Conservation (phyloP, 2,888 invertebrate species). For the Sthenelais limicola region DNA sequence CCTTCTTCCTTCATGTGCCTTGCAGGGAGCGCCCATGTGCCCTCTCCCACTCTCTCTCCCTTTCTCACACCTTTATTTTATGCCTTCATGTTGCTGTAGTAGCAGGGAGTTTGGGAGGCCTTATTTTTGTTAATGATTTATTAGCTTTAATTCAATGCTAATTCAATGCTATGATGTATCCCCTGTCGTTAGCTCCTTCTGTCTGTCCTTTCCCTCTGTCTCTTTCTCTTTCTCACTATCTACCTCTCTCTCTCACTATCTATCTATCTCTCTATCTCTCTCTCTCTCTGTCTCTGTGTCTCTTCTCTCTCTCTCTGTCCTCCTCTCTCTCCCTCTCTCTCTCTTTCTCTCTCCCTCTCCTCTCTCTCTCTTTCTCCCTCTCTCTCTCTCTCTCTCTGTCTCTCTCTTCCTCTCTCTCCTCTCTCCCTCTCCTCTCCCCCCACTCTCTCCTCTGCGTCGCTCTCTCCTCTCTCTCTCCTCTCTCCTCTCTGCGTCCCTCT, state of each 20-base stretch:
- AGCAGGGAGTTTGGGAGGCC: no score
- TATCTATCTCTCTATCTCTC: constrained; percentile 14
- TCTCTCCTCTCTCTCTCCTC: no score
- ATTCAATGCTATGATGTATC: no score
- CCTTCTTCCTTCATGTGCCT: no score
- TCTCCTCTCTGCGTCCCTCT: constrained; percentile 1
- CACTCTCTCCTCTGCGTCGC: no score
- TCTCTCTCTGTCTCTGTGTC: constrained; percentile 11
- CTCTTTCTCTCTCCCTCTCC: background rate
- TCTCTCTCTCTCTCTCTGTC: background rate
- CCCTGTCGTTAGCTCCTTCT: no score
- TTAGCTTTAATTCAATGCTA: no score
- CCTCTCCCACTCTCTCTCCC: no score
- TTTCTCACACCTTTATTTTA: no score
- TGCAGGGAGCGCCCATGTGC: no score
- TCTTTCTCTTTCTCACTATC: constrained; percentile 4
- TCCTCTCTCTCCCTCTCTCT: background rate
- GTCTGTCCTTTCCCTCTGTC: background rate
- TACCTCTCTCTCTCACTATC: constrained; percentile 9
- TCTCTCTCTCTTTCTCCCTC: background rate
- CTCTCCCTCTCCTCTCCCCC: background rate
- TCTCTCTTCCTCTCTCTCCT: background rate
- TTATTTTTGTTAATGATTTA: no score
- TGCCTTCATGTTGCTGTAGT: no score
- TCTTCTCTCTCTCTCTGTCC: constrained; percentile 7